Conservation (phyloP, 2,888 invertebrate genomes). For the Ophion obscuratus region DNA sequence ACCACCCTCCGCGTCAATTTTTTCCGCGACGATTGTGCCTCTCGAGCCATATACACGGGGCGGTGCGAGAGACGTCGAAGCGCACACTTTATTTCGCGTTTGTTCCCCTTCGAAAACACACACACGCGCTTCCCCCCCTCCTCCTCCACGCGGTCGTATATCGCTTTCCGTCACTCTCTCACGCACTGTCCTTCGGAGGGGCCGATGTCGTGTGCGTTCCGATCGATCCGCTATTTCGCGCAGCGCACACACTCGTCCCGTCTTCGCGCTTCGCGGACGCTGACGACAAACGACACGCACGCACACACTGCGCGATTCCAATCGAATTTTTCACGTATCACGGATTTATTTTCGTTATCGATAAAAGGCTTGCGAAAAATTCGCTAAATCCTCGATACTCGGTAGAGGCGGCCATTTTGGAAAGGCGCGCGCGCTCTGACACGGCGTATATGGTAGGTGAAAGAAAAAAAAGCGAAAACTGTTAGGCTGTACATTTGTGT, state of each 20-base stretch:
- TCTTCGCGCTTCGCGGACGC: background rate
- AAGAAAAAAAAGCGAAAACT: slow-evolving; percentile 9
- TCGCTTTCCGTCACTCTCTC: slow-evolving; percentile 27
- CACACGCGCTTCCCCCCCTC: background rate
- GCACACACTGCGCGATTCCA: background rate
- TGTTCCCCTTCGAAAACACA: slow-evolving; percentile 37
- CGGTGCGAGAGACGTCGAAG: slow-evolving; percentile 4
- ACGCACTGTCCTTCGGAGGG: background rate
- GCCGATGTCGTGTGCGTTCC: background rate
- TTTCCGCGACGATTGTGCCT: background rate
- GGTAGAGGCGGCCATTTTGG: slow-evolving; percentile 74
- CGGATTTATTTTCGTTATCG: slow-evolving; percentile 29
- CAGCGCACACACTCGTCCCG: background rate
- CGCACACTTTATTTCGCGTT: slow-evolving; percentile 16
- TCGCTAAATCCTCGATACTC: slow-evolving; percentile 46
- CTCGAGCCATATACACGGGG: background rate
- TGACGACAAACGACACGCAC: background rate
- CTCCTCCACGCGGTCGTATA: background rate
- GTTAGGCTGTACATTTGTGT: slow-evolving; percentile 8
- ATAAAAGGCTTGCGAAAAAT: slow-evolving; percentile 27
- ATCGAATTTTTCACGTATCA: slow-evolving; percentile 41
- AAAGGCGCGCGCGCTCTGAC: slow-evolving; percentile 42
- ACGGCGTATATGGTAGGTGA: background rate
- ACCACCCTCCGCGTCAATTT: slow-evolving; percentile 5
- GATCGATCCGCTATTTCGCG: slow-evolving; percentile 29